Percentiles rank a stretch among this genome's conserved stretches.
These are phyloP conservation scores for Eristalinus aeneus DNA, from an alignment of 2,888 invertebrate species.

Conservation along the genomic window DNA sequence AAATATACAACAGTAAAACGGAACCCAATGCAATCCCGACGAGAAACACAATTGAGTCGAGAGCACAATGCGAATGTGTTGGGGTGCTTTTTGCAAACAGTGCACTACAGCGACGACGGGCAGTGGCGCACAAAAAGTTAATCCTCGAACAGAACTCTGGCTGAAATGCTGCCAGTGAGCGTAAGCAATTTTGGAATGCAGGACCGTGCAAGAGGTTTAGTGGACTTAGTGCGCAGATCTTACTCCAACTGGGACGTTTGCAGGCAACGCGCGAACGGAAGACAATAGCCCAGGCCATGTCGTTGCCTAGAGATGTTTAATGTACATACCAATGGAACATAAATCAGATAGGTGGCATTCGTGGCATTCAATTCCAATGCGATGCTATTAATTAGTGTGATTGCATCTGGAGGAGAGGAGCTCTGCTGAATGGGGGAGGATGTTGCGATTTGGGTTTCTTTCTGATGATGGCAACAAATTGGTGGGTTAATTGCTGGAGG, in stretches of 20 bases:
- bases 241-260: neutral
- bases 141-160: slow-evolving; percentile 23
- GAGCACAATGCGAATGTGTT: slow-evolving; percentile 2
- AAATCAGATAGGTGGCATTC: slow-evolving; percentile 12
- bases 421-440: neutral
- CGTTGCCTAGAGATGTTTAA: slow-evolving; percentile 2
- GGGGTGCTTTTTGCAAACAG: neutral
- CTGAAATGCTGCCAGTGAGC: slow-evolving; percentile 15
- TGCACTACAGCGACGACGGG: neutral
- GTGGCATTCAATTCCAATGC: no score
- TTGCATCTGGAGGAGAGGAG: slow-evolving; percentile 14
- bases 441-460: neutral
- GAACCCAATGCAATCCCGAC: slow-evolving; percentile 35
- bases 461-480: neutral
- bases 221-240: slow-evolving; percentile 42
- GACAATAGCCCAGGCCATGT: slow-evolving; percentile 26
- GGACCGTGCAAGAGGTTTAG: slow-evolving; percentile 33
- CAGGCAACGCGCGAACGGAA: neutral
- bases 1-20: neutral
- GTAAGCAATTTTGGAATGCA: slow-evolving; percentile 29
- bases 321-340: neutral
- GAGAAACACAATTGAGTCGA: slow-evolving; percentile 36
- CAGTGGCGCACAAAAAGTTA: slow-evolving; percentile 14
- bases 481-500: neutral
- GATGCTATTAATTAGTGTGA: slow-evolving; percentile 61